These are phyloP conservation scores for Podarcis siculus DNA, from an alignment of 2,797 vertebrate genomes.

Conservation along the genomic window DNA sequence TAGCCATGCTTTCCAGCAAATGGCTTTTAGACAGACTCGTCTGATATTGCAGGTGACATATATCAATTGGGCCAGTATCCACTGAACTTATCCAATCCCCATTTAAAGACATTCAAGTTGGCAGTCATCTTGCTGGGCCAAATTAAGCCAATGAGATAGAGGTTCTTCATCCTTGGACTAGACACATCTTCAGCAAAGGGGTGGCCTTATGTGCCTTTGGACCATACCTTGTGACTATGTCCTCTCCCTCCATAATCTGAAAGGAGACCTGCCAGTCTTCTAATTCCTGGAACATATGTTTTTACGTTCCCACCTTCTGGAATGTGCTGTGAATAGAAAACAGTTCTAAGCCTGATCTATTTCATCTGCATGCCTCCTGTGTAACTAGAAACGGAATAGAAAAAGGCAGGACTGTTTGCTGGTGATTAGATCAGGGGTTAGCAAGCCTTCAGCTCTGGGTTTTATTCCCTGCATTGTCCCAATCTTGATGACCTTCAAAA, in stretches of 20 bases:
- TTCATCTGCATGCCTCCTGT: constrained; percentile 6
- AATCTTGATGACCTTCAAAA: constrained; percentile 14
- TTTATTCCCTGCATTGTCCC: constrained; percentile 14
- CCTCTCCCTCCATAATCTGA: constrained; percentile 5
- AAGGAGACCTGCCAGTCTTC: constrained; percentile 39
- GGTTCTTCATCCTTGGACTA: no score
- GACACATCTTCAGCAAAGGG: no score
- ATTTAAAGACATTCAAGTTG: no score
- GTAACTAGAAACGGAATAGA: not conserved
- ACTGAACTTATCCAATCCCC: no score
- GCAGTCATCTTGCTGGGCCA: no score
- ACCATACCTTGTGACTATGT: not conserved
- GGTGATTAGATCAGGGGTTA: constrained; percentile 10
- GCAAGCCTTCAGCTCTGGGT: not conserved
- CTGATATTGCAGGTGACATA: no score
- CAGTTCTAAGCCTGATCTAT: not conserved
- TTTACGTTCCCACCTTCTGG: not conserved
- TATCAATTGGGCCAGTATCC: no score
- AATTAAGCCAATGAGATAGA: no score
- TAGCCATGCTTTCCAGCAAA: no score
- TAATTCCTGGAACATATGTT: not conserved
- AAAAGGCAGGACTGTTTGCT: not conserved
- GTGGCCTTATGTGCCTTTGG: no score
- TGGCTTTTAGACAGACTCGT: no score
- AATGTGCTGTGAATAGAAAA: not conserved